Base-by-base conservation (phyloP, 2,888 invertebrate species). In the Diaperis boleti region DNA sequence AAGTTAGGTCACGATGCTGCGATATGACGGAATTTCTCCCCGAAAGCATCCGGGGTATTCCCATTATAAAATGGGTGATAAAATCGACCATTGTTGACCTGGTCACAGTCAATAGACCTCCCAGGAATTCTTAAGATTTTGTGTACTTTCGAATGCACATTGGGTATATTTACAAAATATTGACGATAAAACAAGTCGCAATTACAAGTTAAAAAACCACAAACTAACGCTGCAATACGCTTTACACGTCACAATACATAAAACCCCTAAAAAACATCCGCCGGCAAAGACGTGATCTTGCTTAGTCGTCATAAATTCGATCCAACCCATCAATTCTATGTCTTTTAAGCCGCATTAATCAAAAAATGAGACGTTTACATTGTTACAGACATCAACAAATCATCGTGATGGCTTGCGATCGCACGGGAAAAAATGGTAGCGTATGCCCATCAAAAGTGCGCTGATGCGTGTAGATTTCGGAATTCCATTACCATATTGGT, bases 301-400 rank as follows among this genome's bases (percentile, higher is more conserved):
- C 29, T 29, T 41, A 31, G 42, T 29, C 31, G 42, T 37, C 52
- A 39, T 54, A 54, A 54, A 54, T 54, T 20, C 50, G 10, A 29
- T 42, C 31, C 29, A 26, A n/a, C 26, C 41, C 41, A 54, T 42
- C 54, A 44, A 45, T 44, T 56, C 45, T 8, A 14, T 45, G 56
- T 56, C 49, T 44, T 45, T 52, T 45, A 35, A 50, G 31, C 37
- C 42, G 18, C 59, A 65, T 65, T 59, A 56, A 65, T 65, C 65
- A 65, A 65, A 62, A 62, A 65, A 59, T 56, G 35, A 10, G 65
- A 65, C 65, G 41, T 57, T 62, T 59, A 62, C 62, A 62, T 59
- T 61, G 59, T 57, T 63, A 45, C 31, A 50, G 59, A 62, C 65
- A 67, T 70, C 69, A 66, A 70, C 70, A 70, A 70, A 70, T 70